Base-by-base conservation (phyloP, 2,888 invertebrate genomes). In the Hypsopygia costalis region DNA sequence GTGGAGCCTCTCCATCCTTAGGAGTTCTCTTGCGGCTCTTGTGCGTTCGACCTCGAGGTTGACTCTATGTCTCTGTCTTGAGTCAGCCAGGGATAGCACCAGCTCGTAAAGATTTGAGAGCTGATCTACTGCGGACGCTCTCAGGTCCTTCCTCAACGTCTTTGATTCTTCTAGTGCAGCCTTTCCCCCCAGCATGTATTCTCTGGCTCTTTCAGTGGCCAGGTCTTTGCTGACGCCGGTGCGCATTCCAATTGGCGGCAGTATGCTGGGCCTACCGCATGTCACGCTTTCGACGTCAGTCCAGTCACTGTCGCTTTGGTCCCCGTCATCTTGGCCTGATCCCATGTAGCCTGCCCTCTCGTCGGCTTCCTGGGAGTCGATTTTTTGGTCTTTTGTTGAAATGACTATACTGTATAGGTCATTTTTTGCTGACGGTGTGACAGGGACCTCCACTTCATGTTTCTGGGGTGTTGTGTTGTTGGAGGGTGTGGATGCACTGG, bases 201-300 rank as follows among this genome's bases (percentile, higher is more conserved):
- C 29, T 1, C 37, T 10, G 5, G 42, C 42, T 10, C 34, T 21
- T 6, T 42, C 37, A 8, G 42, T 34, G 6, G 42, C 42, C 0
- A 42, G 31, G 34, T 42, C 42, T n/a, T 37, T 42, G 30, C 34
- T 16, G 1, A 42, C 37, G 9, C 37, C 42, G 8, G 34, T 22
- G 1, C 8, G 34, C 1, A n/a, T 7, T n/a, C 37, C 34, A 1
- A 34, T 10, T 8, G 34, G 29, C 1, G 42, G 42, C 0, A 42
- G 42, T 1, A 38, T 30, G 11, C 42, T 42, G 1, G 10, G 7
- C 11, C 42, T 21, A 7, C 42, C 34, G 8, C 20, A 28, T 1
- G 11, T 3, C 6, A 11, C 10, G 11, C 21, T 29, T 0, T 36
- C 41, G 1, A 32, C 20, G 7, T 36, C 33, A 1, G 41, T n/a